A percentile compares a stretch with the other conserved stretches of the same genome.
Conservation (phyloP, 1,140 invertebrate genomes). For the Ditylenchus dipsaci region DNA sequence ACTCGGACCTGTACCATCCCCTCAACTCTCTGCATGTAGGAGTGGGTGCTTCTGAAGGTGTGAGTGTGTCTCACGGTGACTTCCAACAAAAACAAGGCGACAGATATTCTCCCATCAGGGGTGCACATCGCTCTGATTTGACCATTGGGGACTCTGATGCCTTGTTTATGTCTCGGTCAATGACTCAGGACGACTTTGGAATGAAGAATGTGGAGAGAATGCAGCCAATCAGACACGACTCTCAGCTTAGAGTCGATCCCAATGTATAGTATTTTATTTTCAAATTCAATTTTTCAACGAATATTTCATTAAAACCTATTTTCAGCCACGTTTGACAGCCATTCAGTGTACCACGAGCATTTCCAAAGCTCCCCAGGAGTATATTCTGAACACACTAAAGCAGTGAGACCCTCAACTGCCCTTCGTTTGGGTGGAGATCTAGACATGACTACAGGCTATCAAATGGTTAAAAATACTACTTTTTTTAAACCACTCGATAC, state of each 20-base stretch:
- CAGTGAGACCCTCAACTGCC: constrained; percentile 32
- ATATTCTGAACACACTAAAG: constrained; percentile 14
- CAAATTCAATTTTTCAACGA: not conserved
- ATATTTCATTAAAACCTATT: not conserved
- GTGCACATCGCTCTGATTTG: not conserved
- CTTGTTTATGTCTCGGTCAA: not conserved
- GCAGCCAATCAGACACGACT: not conserved
- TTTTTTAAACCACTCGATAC: not conserved
- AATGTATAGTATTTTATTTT: not conserved
- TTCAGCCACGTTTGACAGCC: constrained; percentile 30
- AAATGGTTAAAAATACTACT: constrained; percentile 10
- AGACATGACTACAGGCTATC: constrained; percentile 24
- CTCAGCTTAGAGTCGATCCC: not conserved
- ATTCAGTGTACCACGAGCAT: constrained; percentile 31
- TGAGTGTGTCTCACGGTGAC: constrained; percentile 9
- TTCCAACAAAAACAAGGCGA: constrained; percentile 8
- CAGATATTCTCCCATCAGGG: not conserved
- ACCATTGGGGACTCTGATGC: not conserved
- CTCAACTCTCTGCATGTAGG: not conserved
- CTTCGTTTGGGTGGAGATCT: constrained; percentile 18
- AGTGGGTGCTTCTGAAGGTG: not conserved
- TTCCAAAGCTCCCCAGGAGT: not conserved
- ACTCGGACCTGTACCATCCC: not conserved
- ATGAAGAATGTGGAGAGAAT: not conserved
- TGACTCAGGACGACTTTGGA: constrained; percentile 9